A percentile compares a stretch with the other conserved stretches of the same genome.
phyloP scores from a whole-genome alignment of 2,797 vertebrate species.

The Alfaro cultratus region DNA sequence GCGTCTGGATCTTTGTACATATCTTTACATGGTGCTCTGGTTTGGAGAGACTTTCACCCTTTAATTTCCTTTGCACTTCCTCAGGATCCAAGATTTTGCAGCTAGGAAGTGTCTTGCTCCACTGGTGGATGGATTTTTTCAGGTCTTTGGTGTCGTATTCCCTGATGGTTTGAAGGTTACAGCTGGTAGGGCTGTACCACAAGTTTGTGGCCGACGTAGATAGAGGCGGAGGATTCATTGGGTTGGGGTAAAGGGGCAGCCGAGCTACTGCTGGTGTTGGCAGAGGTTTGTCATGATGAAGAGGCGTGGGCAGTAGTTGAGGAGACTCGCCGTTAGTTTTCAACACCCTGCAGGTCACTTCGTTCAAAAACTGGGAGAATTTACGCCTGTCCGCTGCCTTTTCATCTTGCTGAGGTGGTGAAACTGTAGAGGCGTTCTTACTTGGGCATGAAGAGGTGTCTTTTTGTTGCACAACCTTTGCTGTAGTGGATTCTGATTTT shows the following conservation, averaged over 20 bases:
- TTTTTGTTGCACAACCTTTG: slow-evolving; percentile 38
- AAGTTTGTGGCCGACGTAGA: slow-evolving; percentile 33
- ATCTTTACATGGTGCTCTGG: slow-evolving; percentile 60
- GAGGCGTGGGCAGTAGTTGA: slow-evolving; percentile 72
- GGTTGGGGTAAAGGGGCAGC: slow-evolving; percentile 20
- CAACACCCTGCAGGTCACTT: slow-evolving; percentile 87
- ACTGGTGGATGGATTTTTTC: slow-evolving; percentile 65
- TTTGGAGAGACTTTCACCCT: slow-evolving; percentile 66
- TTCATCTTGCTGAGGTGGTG: slow-evolving; percentile 60
- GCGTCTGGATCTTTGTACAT: slow-evolving; percentile 67
- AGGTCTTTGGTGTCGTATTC: slow-evolving; percentile 63
- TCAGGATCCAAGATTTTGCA: slow-evolving; percentile 83
- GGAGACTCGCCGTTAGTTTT: slow-evolving; percentile 77
- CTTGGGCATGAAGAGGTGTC: slow-evolving; percentile 59
- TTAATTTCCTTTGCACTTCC: slow-evolving; percentile 70
- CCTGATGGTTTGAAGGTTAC: slow-evolving; percentile 64
- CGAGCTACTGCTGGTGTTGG: slow-evolving; percentile 38
- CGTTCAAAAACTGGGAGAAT: slow-evolving; percentile 93
- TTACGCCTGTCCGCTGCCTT: slow-evolving; percentile 84
- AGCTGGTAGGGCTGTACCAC: slow-evolving; percentile 62
- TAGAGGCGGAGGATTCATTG: slow-evolving; percentile 15
- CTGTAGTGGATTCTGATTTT: slow-evolving; percentile 20
- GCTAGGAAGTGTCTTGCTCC: slow-evolving; percentile 76
- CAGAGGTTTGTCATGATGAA: slow-evolving; percentile 47
- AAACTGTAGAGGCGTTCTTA: slow-evolving; percentile 61